phyloP scores from a whole-genome alignment of 2,888 invertebrate genomes.

The Agonopterix heracliana region DNA sequence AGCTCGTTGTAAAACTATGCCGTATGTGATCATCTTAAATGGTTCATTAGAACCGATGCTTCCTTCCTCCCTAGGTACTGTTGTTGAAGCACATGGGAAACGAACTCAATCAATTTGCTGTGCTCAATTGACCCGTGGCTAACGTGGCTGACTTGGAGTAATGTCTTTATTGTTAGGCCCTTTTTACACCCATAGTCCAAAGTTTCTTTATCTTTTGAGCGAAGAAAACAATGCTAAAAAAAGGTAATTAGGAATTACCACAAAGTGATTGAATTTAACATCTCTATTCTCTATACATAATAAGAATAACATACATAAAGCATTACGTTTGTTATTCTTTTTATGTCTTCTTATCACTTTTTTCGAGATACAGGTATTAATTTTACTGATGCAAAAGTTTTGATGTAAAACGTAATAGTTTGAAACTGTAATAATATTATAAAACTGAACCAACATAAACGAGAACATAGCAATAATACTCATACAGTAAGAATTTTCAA shows the following conservation, averaged over 20 bases:
- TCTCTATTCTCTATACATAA: background rate
- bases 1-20: constrained; percentile 1
- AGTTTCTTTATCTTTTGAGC: background rate
- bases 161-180: constrained; percentile 17
- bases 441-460: too few relatives aligned
- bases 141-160: constrained; percentile 16
- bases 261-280: background rate
- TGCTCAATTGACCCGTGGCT: constrained; percentile 17
- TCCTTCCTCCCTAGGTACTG: constrained; percentile 14
- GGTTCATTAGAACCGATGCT: constrained; percentile 25
- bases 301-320: background rate
- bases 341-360: too few relatives aligned
- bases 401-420: too few relatives aligned
- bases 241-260: background rate
- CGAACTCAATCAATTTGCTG: constrained; percentile 22
- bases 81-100: constrained; percentile 16
- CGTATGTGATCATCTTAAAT: constrained; percentile 15
- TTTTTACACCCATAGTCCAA: background rate
- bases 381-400: too few relatives aligned
- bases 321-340: too few relatives aligned
- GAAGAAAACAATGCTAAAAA: background rate
- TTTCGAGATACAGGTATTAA: too few relatives aligned
- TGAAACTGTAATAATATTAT: too few relatives aligned
- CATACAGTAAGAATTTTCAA: too few relatives aligned
- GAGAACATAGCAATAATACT: too few relatives aligned